phyloP scores from a whole-genome alignment of 2,888 invertebrate species.

The Tinea pellionella region DNA sequence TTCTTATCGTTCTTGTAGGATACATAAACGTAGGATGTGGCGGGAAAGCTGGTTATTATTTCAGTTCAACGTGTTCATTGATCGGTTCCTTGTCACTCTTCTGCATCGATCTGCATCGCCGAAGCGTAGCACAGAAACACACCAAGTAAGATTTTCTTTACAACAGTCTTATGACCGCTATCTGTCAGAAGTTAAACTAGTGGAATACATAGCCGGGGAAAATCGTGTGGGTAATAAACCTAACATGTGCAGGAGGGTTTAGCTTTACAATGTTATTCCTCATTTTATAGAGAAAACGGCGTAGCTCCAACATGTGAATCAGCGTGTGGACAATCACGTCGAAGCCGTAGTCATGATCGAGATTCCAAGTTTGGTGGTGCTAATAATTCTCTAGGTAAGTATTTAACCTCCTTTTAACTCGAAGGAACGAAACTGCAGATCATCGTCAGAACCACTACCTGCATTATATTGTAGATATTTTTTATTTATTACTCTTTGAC shows the following conservation, averaged over 20 bases:
- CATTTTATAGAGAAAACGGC: conserved; percentile 54
- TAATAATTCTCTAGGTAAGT: conserved; percentile 66
- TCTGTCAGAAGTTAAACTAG: too few relatives aligned
- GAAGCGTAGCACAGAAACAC: conserved; percentile 80
- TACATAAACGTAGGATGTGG: conserved; percentile 84
- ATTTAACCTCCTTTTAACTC: too few relatives aligned
- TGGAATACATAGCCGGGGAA: too few relatives aligned
- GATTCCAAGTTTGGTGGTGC: conserved; percentile 63
- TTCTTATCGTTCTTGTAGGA: too few relatives aligned
- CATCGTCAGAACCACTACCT: too few relatives aligned
- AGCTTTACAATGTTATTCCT: background rate
- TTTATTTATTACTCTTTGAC: too few relatives aligned
- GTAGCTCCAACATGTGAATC: conserved; percentile 47
- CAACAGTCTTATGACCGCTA: conserved; percentile 7
- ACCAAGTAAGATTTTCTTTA: conserved; percentile 37
- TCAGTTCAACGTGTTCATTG: conserved; percentile 82
- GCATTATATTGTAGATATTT: too few relatives aligned
- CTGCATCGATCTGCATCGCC: conserved; percentile 82
- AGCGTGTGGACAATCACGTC: conserved; percentile 42
- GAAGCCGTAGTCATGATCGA: conserved; percentile 53
- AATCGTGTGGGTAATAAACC: background rate
- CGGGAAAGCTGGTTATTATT: conserved; percentile 84
- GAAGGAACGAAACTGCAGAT: too few relatives aligned
- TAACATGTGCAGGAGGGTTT: background rate
- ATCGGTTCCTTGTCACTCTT: conserved; percentile 82